phyloP scores from a whole-genome alignment of 2,888 invertebrate genomes.

The Aleiodes testaceus region DNA sequence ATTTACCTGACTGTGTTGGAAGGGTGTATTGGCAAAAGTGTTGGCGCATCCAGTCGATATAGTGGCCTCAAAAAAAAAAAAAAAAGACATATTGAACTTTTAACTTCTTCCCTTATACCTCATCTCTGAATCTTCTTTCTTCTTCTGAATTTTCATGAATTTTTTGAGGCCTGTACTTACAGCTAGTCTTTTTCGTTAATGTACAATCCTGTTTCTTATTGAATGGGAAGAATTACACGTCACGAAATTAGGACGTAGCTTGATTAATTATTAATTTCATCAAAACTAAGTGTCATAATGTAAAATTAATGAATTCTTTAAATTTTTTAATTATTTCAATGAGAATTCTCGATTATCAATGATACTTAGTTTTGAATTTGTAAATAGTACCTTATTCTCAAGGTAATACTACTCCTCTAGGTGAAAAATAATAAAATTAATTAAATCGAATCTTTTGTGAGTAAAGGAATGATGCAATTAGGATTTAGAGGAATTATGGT shows the following conservation, averaged over 20 bases:
- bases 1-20: slow-evolving; percentile 46
- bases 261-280: slow-evolving; percentile 16
- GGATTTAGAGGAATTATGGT: slow-evolving; percentile 11
- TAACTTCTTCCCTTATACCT: neutral
- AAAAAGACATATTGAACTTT: neutral
- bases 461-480: slow-evolving; percentile 30
- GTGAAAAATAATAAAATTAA: slow-evolving; percentile 32
- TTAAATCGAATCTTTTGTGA: slow-evolving; percentile 10
- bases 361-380: slow-evolving; percentile 57
- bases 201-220: slow-evolving; percentile 35
- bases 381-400: slow-evolving; percentile 50
- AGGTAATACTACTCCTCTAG: neutral
- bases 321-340: slow-evolving; percentile 39
- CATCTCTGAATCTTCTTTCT: slow-evolving; percentile 15
- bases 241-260: slow-evolving; percentile 26
- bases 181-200: slow-evolving; percentile 58
- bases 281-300: slow-evolving; percentile 12
- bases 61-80: slow-evolving; percentile 44
- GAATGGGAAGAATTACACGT: slow-evolving; percentile 34
- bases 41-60: slow-evolving; percentile 46
- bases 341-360: slow-evolving; percentile 49
- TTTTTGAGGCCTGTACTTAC: slow-evolving; percentile 56
- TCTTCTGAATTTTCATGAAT: slow-evolving; percentile 43
- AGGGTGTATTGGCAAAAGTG: slow-evolving; percentile 37
- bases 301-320: slow-evolving; percentile 2